phyloP scores from a whole-genome alignment of 2,797 vertebrate species.

The Peromyscus melanophrys region DNA sequence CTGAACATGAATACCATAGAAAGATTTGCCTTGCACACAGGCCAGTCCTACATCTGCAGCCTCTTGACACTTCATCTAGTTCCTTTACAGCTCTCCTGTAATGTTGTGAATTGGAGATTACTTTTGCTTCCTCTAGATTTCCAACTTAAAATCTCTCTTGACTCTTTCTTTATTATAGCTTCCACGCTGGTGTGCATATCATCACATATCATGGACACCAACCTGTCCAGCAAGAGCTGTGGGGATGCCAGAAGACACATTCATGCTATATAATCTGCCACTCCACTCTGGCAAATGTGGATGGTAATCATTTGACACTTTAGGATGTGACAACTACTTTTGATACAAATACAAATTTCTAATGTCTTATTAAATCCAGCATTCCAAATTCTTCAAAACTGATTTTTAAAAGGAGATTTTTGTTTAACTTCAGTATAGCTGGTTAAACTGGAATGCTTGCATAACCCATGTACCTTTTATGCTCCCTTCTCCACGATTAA shows the following conservation, averaged over 20 bases:
- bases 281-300: slow-evolving; percentile 19
- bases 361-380: slow-evolving; percentile 76
- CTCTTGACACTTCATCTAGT: background rate
- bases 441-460: slow-evolving; percentile 39
- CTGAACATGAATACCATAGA: background rate
- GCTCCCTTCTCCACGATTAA: background rate
- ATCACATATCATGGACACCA: background rate
- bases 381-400: slow-evolving; percentile 51
- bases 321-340: slow-evolving; percentile 67
- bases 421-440: background rate
- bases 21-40: background rate
- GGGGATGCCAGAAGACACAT: background rate
- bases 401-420: background rate
- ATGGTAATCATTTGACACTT: slow-evolving; percentile 70
- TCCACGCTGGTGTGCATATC: background rate
- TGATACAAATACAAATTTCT: slow-evolving; percentile 67
- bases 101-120: slow-evolving; percentile 46
- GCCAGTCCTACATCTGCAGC: background rate
- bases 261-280: background rate
- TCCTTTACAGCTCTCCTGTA: background rate
- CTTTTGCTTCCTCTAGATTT: slow-evolving; percentile 44
- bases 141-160: slow-evolving; percentile 51
- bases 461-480: background rate
- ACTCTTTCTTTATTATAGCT: background rate
- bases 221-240: slow-evolving; percentile 20